Evolutionary conservation across 2,888 invertebrate genomes (phyloP).

Genomic region (Conus canariensis): DNA sequence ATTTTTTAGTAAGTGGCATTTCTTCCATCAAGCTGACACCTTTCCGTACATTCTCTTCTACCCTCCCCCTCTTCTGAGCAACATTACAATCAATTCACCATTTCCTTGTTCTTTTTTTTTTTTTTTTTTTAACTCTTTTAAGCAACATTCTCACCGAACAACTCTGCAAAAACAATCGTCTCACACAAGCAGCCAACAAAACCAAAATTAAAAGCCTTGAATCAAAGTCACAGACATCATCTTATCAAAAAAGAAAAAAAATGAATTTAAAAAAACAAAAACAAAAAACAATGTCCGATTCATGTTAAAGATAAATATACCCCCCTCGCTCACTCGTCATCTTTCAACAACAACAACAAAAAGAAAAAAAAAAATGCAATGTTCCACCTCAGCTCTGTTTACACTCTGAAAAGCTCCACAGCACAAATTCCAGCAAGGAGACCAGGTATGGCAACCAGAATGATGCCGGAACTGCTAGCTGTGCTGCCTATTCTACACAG

Average conservation of each 20-base stretch:
- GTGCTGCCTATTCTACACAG: too few species aligned
- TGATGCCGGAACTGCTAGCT: too few species aligned
- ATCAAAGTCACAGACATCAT: neutral
- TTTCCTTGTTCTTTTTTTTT: neutral
- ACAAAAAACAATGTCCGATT: neutral
- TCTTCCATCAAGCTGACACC: neutral
- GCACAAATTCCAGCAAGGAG: neutral
- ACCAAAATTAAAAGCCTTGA: neutral
- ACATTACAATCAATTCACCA: neutral
- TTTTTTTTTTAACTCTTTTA: neutral
- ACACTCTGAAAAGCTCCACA: neutral
- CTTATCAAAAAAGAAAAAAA: neutral
- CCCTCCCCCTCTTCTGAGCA: neutral
- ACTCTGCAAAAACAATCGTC: neutral
- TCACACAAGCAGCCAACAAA: neutral
- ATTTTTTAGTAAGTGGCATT: neutral
- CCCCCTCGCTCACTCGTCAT: neutral
- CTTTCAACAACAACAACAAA: neutral
- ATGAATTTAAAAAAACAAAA: neutral
- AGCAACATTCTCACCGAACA: neutral
- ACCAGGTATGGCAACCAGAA: too few species aligned
- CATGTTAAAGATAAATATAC: neutral
- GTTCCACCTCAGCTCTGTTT: neutral
- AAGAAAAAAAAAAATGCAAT: too few species aligned
- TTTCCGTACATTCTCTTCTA: neutral